These are phyloP conservation scores for Antidorcas marsupialis DNA, from an alignment of 2,113 vertebrate species.

Conservation along the genomic window DNA sequence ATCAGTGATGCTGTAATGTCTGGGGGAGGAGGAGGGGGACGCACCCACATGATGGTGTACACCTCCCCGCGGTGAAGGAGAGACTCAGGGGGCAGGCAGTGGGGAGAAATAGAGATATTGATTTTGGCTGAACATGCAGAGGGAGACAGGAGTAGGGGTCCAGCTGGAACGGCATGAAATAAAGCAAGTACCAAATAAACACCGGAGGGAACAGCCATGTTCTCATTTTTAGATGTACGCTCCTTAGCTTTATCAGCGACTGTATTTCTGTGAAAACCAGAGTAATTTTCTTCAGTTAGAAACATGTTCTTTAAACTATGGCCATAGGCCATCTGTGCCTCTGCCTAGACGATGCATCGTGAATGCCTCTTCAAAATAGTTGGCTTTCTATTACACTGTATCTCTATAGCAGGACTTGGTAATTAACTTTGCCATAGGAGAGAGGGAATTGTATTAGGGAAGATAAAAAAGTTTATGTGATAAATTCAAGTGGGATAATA, in stretches of 20 bases:
- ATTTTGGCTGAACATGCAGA: background rate
- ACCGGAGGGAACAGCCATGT: background rate
- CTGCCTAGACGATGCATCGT: background rate
- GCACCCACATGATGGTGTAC: rapidly evolving
- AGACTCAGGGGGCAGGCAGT: rapidly evolving
- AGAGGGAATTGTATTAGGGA: background rate
- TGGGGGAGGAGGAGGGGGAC: background rate
- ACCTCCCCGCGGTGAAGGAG: background rate
- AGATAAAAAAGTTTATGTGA: background rate
- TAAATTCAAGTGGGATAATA: background rate
- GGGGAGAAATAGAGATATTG: background rate
- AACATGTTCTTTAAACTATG: background rate
- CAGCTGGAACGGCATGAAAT: background rate
- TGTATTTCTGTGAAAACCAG: background rate
- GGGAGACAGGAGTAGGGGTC: background rate
- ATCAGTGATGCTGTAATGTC: rapidly evolving
- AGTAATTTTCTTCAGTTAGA: background rate
- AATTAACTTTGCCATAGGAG: background rate
- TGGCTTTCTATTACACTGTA: background rate
- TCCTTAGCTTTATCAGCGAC: background rate
- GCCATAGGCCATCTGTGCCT: background rate
- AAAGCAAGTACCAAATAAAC: background rate
- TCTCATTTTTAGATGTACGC: background rate
- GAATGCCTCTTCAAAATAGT: background rate
- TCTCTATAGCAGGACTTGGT: background rate